Evolutionary conservation across 1,140 invertebrate genomes (phyloP), one percentile per base, ranked within the genome.

Genomic region (Drosophila ananassae): DNA sequence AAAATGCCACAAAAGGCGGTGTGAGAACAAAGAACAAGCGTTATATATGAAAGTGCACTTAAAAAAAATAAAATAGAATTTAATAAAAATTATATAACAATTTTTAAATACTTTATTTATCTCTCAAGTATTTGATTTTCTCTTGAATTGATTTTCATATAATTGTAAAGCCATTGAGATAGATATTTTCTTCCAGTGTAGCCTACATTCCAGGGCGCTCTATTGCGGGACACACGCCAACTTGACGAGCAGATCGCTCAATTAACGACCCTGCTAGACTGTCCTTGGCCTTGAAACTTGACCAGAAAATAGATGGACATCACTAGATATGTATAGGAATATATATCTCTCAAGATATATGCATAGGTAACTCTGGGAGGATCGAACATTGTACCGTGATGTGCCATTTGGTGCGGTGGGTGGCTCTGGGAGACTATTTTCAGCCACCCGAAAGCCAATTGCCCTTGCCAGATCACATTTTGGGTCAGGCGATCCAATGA

Each of bases 281-380:
- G 60, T 53, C 59, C 64, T 39, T 66, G 64, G 28, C 64, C 64
- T 66, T 68, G 64, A 13, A 21, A 17, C 54, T 52, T 50, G 30
- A 17, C 13, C 30, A 68, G 21, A 66, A 47, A 28, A 17, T 53
- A 34, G 9, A 53, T 32, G 50, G 7, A 30, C 17, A 9, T 25
- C 24, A 32, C 25, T n/a, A 13, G 7, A 13, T 7, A 44, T 32
- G 17, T 21, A 52, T 13, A 30, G 17, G 6, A 0, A 10, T 1
- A 0, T 28, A 24, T 5, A 28, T 32, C n/a, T 9, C 32, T 0
- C 10, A 32, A 32, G n/a, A 3, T 17, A 3, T 17, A 44, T 17
- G 39, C 6, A 44, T 21, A 51, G 13, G 22, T 51, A 24, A 4
- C 25, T 51, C 25, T 32, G 22, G n/a, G n/a, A n/a, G 13, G 30